These are phyloP conservation scores for Tokudaia muenninki DNA, from an alignment of 2,797 vertebrate species.

Conservation along the genomic window DNA sequence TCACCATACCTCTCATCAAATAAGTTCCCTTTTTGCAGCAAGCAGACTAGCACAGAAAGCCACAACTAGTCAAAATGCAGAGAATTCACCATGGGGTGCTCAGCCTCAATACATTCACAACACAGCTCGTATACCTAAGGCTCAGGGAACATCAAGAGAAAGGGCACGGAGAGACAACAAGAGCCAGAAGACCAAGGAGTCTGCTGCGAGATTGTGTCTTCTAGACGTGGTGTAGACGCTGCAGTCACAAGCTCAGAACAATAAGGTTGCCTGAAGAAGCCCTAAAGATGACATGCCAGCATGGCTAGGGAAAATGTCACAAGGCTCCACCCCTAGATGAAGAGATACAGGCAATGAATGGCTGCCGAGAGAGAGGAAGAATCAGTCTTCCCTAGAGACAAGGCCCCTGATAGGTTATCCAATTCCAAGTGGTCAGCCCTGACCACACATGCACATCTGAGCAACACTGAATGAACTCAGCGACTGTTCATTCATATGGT, in stretches of 20 bases:
- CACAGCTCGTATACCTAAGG: background rate
- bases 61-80: background rate
- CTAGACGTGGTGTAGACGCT: background rate
- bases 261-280: background rate
- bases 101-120: background rate
- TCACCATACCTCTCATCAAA: background rate
- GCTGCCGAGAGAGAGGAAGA: background rate
- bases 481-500: background rate
- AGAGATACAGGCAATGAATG: background rate
- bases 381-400: background rate
- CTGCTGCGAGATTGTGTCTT: background rate
- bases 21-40: background rate
- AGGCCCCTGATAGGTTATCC: background rate
- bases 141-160: background rate
- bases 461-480: background rate
- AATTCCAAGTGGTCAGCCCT: background rate
- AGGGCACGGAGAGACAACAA: background rate
- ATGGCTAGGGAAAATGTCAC: background rate
- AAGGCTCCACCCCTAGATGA: background rate
- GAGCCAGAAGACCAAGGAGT: background rate
- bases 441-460: background rate
- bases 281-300: background rate
- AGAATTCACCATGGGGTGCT: background rate
- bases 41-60: background rate
- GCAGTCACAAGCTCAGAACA: background rate